Base-by-base conservation (phyloP, 1,140 invertebrate genomes). In the Cherax quadricarinatus region DNA sequence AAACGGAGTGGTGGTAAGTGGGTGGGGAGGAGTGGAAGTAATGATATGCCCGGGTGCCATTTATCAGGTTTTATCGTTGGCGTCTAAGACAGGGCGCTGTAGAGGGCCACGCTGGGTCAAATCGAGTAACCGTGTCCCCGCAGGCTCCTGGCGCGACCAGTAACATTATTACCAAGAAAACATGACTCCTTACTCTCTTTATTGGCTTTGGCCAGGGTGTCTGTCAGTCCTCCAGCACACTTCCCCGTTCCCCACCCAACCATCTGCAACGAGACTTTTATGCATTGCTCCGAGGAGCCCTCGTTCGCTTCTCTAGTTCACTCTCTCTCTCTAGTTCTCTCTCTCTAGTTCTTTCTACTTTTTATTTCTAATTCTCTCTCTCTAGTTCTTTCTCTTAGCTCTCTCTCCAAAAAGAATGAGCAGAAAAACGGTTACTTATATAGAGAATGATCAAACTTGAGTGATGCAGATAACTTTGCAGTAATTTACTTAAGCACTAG, bases 151-250 rank as follows among this genome's bases (percentile, higher is more conserved):
- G 80, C 30, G 79, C 16, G 88, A 62, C 81, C 66, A 41, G 41
- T 89, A 89, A 89, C 88, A 89, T 89, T 89, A 89, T 89, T 89
- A 89, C 53, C 60, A 89, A 89, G 88, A 89, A 66, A 89, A 89
- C 88, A 89, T 62, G 88, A 89, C 88, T 89, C 88, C 88, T 89
- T 89, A 89, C 88, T 89, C 80, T 73, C 88, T 89, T 89, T 89
- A 89, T 89, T 89, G 88, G 80, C 48, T 89, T 80, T 89, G 88
- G 81, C 80, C 80, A 24, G 62, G 88, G 88, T 66, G 88, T 82
- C 80, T 83, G 88, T 48, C n/a, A 66, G 30, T 41, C 30, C 30
- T 41, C 30, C 30, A 41, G 30, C 30, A 41, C 30, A 0, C 30
- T 41, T 41, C 10, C n/a, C 53, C 53, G 4, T 48, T 14, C 89